Evolutionary conservation across 2,797 vertebrate species (phyloP), one percentile per base, ranked within the genome.

Genomic region (Botia almorhae): DNA sequence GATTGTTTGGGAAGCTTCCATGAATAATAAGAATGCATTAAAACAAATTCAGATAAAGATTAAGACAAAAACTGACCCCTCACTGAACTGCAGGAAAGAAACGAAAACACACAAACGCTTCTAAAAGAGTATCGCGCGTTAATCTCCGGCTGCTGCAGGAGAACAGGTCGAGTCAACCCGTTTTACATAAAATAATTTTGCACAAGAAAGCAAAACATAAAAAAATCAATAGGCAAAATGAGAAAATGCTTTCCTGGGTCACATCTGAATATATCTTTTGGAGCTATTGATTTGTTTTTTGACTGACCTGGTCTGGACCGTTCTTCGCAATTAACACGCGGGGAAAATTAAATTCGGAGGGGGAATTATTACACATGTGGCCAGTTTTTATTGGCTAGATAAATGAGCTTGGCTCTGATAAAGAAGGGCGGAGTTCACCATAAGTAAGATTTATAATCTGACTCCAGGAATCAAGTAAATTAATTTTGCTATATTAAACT

Each of bases 261-360:
- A 92, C 88, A 93, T 94, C 92, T 93, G 89, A 93, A 94, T 93
- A 94, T 92, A 92, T 93, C 80, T 93, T 92, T 93, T 87, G 90
- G 86, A 90, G 90, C 2, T 93, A 94, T 94, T 93, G 93, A 94
- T 94, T 92, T 91, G 89, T 92, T 89, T 93, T 92, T 88, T 89
- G 74, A 73, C 90, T 92, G 91, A 93, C 91, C 92, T 88, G 85
- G 86, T 88, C 89, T 80, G 65, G 83, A 87, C 89, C 91, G 90
- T 93, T 94, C 91, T 92, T 93, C 89, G 91, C 92, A 93, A 94
- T 94, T 94, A 94, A 94, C 93, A 81, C 80, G 88, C 84, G 86
- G 87, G 90, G 86, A 87, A 86, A 91, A 90, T 85, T 88, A 79
- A 89, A 86, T 87, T 85, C 81, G 69, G 79, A 84, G 86, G 86